phyloP scores from a whole-genome alignment of 92 coral and sea anemone species.

The Scolanthus callimorphus region DNA sequence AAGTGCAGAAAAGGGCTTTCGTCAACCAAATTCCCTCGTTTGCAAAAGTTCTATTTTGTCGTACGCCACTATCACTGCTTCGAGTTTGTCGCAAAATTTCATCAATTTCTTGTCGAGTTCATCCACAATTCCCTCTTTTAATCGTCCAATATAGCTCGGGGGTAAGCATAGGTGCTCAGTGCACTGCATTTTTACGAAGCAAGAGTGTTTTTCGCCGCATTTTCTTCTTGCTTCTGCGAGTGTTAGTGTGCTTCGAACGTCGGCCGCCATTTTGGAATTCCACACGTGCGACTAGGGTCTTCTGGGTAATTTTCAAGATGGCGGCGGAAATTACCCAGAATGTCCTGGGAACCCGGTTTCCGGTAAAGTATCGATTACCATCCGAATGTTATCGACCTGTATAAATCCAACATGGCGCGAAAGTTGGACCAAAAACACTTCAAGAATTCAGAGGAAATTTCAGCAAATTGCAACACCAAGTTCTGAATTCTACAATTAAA shows the following conservation, averaged over 20 bases:
- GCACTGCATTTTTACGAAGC: constrained; percentile 55
- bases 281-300: constrained; percentile 30
- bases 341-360: too few relatives aligned
- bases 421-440: too few relatives aligned
- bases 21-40: constrained; percentile 60
- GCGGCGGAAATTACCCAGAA: too few relatives aligned
- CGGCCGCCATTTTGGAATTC: constrained; percentile 21
- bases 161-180: constrained; percentile 69
- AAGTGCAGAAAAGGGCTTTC: constrained; percentile 81
- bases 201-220: constrained; percentile 75
- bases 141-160: constrained; percentile 76
- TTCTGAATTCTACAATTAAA: too few relatives aligned
- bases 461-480: too few relatives aligned
- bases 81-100: constrained; percentile 70
- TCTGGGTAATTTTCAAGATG: too few relatives aligned
- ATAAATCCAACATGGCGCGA: too few relatives aligned
- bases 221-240: constrained; percentile 73
- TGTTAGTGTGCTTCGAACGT: constrained; percentile 9
- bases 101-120: constrained; percentile 64
- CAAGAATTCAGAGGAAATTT: too few relatives aligned
- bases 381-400: too few relatives aligned
- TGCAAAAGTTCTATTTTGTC: constrained; percentile 60
- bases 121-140: constrained; percentile 61
- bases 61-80: constrained; percentile 77
- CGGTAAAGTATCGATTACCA: too few relatives aligned